A percentile compares a stretch with the other conserved stretches of the same genome.
These are phyloP conservation scores for Shargacucullia verbasci DNA, from an alignment of 2,888 invertebrate species.

Conservation along the genomic window DNA sequence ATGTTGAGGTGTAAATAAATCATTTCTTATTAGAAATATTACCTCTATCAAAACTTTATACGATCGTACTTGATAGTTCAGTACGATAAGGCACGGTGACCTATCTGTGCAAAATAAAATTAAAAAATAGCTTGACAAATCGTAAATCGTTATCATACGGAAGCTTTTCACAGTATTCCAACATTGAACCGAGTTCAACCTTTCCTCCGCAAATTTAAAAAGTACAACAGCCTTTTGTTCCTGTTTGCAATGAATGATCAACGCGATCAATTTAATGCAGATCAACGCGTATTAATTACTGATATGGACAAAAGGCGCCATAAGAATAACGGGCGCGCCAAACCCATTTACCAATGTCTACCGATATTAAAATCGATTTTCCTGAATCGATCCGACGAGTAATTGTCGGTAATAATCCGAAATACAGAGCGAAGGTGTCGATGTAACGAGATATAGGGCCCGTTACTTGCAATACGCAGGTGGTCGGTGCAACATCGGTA, in stretches of 20 bases:
- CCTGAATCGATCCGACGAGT: conserved; percentile 73
- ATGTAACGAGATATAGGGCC: conserved; percentile 75
- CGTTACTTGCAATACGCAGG: conserved; percentile 81
- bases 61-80: too few relatives aligned
- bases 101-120: too few relatives aligned
- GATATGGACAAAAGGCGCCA: conserved; percentile 57
- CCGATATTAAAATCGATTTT: conserved; percentile 65
- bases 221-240: conserved; percentile 39
- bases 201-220: conserved; percentile 33
- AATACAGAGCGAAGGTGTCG: conserved; percentile 75
- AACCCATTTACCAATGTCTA: conserved; percentile 60
- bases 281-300: conserved; percentile 54
- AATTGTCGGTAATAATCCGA: conserved; percentile 80
- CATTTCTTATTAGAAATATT: too few relatives aligned
- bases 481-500: conserved; percentile 68
- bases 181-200: conserved; percentile 46
- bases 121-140: background rate
- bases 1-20: too few relatives aligned
- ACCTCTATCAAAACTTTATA: too few relatives aligned
- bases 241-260: conserved; percentile 43
- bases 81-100: too few relatives aligned
- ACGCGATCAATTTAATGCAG: conserved; percentile 49
- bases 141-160: conserved; percentile 34
- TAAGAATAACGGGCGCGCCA: conserved; percentile 55
- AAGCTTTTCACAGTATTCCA: conserved; percentile 32